Base-by-base conservation (phyloP, 2,888 invertebrate species). In the Oscheius sp. region DNA sequence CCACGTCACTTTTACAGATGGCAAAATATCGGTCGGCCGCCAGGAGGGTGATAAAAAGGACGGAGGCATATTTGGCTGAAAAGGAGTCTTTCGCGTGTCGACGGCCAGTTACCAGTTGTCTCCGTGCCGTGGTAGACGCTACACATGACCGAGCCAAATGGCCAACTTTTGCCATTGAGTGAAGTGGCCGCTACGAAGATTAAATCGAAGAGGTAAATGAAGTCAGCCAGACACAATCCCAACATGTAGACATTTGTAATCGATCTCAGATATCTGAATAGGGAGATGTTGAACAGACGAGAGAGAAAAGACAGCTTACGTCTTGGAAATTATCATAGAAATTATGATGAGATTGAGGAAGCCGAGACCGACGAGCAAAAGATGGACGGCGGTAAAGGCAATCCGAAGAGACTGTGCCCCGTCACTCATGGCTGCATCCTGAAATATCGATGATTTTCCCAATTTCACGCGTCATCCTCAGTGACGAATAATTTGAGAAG, bases 201-300 rank as follows among this genome's bases (percentile, higher is more conserved):
- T 61, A 87, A 71, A 71, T 87, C 87, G 29, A 82, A 75, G 45
- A 87, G 76, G 71, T 87, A 87, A 73, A 88, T 82, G 75, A 87
- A 87, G 68, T 87, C 87, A 3, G 87, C 86, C 59, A 86, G 69
- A 72, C 87, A 87, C 61, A 87, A 76, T 1, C 84, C 82, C 29
- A 86, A 76, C 82, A 86, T 86, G 72, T 87, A 87, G 35, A 87
- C 87, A 74, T 87, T 87, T 18, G 87, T 87, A 45, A 87, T 87
- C 41, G 87, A 86, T 29, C 87, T 78, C 73, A 88, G 86, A 74
- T 86, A 87, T 35, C 85, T 83, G 61, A 72, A 78, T 70, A 43
- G 16, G 56, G 43, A 12, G 49, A 35, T 35, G n/a, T 9, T 35
- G 16, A 1, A 9, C 53, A 6, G n/a, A 25, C 41, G 29, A 35